Evolutionary conservation across 2,888 invertebrate genomes (phyloP), one percentile per base, ranked within the genome.

Genomic region (Sceliomorpha sp.): DNA sequence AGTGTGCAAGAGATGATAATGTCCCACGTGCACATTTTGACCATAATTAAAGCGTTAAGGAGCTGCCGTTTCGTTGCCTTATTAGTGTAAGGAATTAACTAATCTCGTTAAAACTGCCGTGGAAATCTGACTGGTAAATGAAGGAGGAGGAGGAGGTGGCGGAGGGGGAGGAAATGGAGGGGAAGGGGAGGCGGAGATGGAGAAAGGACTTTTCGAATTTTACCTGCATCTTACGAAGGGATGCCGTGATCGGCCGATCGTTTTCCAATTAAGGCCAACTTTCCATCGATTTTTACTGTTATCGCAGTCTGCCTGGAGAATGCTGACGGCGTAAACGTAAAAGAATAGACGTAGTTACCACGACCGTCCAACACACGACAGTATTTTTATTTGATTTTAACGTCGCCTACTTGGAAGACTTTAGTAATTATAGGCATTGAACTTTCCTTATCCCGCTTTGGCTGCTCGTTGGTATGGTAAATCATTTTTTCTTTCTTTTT

Each of bases 241-340:
- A 39, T 29, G 29, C 26, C 9, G 10, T 17, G 34, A 47, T 32
- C 17, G 17, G 39, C 20, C 24, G 51, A 60, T 51, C 45, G 51
- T 39, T 60, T 60, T 60, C 45, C 45, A 62, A 62, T 62, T 51
- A 62, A 45, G 39, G 51, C 39, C 50, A 45, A 37, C 45, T 32
- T 45, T 31, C 45, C 17, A 44, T 45, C 45, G 50, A 62, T 53
- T 62, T 36, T 50, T 50, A 29, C 48, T 14, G 17, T 59, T 48
- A 59, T 59, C 45, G 37, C 12, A 13, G 26, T 20, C 17, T 45
- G 37, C 13, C 29, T 17, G 15, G 29, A 45, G 31, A 40, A 42
- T 26, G 31, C 13, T 42, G 32, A 40, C 10, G 24, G 20, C 20
- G 20, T 53, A 42, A 53, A 42, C 39, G 53, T 31, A 10, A 20